phyloP scores from a whole-genome alignment of 2,888 invertebrate species.

The Ischnura elegans region DNA sequence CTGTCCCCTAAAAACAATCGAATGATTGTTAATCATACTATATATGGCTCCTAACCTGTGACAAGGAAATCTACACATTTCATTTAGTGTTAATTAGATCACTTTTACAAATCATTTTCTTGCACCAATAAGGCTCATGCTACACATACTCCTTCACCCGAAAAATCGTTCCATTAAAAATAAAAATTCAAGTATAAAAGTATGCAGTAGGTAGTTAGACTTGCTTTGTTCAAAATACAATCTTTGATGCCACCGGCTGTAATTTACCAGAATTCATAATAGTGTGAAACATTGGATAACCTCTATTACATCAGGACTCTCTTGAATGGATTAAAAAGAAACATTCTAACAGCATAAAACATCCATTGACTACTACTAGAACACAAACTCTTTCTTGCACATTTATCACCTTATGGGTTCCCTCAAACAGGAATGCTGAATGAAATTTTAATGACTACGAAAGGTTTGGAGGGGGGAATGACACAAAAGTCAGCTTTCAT shows the following conservation, averaged over 20 bases:
- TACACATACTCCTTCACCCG: not conserved
- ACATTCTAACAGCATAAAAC: not conserved
- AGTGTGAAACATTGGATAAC: not conserved
- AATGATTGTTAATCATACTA: not conserved
- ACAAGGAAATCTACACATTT: not conserved
- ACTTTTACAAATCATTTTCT: not conserved
- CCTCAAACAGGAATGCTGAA: not conserved
- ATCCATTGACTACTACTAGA: not conserved
- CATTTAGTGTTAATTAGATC: not conserved
- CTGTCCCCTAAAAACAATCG: not conserved
- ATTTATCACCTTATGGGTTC: not conserved
- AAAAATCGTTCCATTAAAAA: not conserved
- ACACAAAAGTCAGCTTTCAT: constrained; percentile 32
- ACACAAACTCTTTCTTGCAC: not conserved
- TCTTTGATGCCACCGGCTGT: not conserved
- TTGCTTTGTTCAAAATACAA: not conserved
- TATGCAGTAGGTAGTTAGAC: not conserved
- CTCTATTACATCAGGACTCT: not conserved
- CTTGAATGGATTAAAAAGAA: not conserved
- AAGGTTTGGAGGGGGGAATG: not conserved
- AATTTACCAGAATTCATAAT: not conserved
- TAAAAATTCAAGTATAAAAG: not conserved
- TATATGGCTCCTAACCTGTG: not conserved
- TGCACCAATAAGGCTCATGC: not conserved
- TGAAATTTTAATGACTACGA: not conserved